Evolutionary conservation across 1,140 invertebrate genomes (phyloP).

Genomic region (Diplogasteroides magnus): DNA sequence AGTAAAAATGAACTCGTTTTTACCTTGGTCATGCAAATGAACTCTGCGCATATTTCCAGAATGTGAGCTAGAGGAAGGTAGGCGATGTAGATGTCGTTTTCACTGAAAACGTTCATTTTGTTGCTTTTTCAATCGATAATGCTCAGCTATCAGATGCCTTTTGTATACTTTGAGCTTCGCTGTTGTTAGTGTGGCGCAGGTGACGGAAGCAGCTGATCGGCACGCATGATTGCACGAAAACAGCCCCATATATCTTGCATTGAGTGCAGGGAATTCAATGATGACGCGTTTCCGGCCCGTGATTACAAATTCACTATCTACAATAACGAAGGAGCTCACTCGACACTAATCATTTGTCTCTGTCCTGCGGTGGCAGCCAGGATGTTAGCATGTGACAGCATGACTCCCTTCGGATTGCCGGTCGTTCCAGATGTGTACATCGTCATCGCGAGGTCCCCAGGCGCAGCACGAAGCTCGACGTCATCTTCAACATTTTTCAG

Average conservation of each 20-base stretch:
- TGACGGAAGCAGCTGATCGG: too few species aligned
- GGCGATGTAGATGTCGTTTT: slow-evolving; percentile 78
- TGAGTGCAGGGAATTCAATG: too few species aligned
- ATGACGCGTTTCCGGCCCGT: too few species aligned
- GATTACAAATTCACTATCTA: too few species aligned
- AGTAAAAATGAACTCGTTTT: neutral
- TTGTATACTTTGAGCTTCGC: too few species aligned
- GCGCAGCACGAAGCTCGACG: slow-evolving; percentile 53
- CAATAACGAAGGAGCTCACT: too few species aligned
- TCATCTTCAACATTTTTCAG: slow-evolving; percentile 14
- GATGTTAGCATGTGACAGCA: slow-evolving; percentile 77
- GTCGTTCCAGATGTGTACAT: slow-evolving; percentile 95
- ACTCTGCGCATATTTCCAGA: slow-evolving; percentile 75
- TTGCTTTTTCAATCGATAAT: too few species aligned
- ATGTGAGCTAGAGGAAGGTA: slow-evolving; percentile 96
- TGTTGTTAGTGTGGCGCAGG: too few species aligned
- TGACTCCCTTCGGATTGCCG: slow-evolving; percentile 71
- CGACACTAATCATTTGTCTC: slow-evolving; percentile 65
- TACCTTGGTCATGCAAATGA: slow-evolving; percentile 62
- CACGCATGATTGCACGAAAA: too few species aligned
- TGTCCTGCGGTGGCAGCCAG: slow-evolving; percentile 81
- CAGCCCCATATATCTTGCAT: too few species aligned
- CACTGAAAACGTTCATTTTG: slow-evolving; percentile 61
- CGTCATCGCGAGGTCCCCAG: slow-evolving; percentile 78
- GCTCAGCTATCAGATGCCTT: too few species aligned